Evolutionary conservation across 2,888 invertebrate genomes (phyloP), one percentile per base, ranked within the genome.

Genomic region (Mechanitis messenoides): DNA sequence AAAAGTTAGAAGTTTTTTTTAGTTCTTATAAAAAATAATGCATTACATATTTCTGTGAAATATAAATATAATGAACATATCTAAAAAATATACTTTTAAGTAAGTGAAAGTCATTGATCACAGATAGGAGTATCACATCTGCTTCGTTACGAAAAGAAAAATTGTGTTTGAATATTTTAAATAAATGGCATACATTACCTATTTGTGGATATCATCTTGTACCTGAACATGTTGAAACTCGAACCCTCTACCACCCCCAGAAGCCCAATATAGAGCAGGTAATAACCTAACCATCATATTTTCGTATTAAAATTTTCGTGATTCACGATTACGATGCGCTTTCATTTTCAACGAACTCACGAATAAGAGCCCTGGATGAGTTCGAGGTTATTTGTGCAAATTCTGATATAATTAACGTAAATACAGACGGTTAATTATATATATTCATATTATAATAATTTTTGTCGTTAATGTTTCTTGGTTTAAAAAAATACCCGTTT

Each of bases 191-290:
- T 2, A 93, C 94, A 63, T 87, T 97, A 63, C 95, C 96, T 0
- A 84, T 94, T 59, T 93, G 95, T 70, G 97, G 97, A 0, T 93
- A 93, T 71, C 85, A 90, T 58, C 82, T 98, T 46, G 96, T 98
- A 0, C 96, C 96, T 0, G 97, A 98, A 78, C 97, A 98, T 81
- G 94, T 98, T 5, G 98, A 98, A 83, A 95, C 95, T 0, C 91
- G 98, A 60, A 92, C 95, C 0, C 90, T 98, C 12, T 95, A 92
- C 76, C 92, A 94, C 73, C 91, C 93, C 0, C 91, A 93, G 42
- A 93, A 93, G 74, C 95, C 95, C 0, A 95, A 94, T 42, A 28
- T 71, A 1, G 80, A 79, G 60, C 78, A 78, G 73, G 85, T 85
- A 67, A 33, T 47, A 42, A 33, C 3, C 50, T n/a, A 9, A 31